Evolutionary conservation across 2,888 invertebrate species (phyloP).

Genomic region (Drosophila setosimentum): DNA sequence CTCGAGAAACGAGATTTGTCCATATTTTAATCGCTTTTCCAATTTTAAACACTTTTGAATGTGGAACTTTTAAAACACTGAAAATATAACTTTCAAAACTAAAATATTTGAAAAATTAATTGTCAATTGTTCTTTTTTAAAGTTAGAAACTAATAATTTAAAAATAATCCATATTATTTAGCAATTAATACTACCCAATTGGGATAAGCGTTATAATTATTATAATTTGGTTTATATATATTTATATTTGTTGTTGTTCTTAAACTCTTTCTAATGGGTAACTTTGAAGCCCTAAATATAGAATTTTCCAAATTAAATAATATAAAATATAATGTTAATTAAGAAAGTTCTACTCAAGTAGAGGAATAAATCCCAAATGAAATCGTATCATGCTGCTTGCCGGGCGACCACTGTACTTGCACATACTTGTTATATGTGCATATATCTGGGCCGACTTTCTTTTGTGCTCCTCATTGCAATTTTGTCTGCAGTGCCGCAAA

Average conservation of each 20-base stretch:
- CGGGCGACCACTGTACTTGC: conserved; percentile 6
- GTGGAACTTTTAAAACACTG: background rate
- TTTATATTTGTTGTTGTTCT: background rate
- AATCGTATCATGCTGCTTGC: background rate
- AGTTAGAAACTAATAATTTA: background rate
- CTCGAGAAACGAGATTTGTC: background rate
- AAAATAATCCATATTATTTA: background rate
- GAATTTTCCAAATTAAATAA: background rate
- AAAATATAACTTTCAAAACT: background rate
- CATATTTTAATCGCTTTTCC: background rate
- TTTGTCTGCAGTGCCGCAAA: conserved; percentile 54
- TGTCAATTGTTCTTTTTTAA: too few species aligned
- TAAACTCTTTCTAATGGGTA: background rate
- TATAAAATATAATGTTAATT: background rate
- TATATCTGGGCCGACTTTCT: conserved; percentile 44
- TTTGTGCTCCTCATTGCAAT: conserved; percentile 46
- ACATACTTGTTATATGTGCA: conserved; percentile 25
- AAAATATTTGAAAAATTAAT: too few species aligned
- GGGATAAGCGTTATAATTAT: background rate
- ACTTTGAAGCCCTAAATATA: background rate
- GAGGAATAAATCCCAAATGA: too few species aligned
- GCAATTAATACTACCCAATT: background rate
- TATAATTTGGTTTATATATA: background rate
- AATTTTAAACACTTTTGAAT: background rate
- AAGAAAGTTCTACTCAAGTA: background rate